phyloP scores from a whole-genome alignment of 2,888 invertebrate species.

The Scaptodrosophila latifasciaeformis region DNA sequence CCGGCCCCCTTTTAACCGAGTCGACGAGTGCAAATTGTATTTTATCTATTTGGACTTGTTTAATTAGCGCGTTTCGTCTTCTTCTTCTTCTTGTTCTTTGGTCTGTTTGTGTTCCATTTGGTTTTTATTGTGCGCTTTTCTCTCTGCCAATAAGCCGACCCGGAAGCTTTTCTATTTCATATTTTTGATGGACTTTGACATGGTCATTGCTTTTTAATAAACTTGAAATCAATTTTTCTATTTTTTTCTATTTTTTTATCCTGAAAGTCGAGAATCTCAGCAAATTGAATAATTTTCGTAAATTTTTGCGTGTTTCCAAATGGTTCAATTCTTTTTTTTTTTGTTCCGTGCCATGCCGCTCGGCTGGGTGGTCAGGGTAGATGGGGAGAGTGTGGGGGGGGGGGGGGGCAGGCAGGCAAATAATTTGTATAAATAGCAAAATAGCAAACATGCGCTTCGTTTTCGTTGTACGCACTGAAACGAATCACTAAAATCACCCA shows the following conservation, averaged over 20 bases:
- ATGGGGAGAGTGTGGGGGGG: slow-evolving; percentile 5
- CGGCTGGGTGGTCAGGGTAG: background rate
- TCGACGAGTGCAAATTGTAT: slow-evolving; percentile 49
- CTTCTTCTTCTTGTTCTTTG: background rate
- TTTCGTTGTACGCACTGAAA: slow-evolving; percentile 63
- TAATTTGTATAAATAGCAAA: slow-evolving; percentile 66
- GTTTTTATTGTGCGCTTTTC: slow-evolving; percentile 28
- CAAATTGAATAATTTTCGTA: too few relatives aligned
- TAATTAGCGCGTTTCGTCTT: slow-evolving; percentile 45
- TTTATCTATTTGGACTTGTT: slow-evolving; percentile 57
- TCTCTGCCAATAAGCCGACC: too few relatives aligned
- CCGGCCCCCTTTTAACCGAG: too few relatives aligned
- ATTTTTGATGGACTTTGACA: too few relatives aligned
- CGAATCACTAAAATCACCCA: too few relatives aligned
- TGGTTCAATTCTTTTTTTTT: slow-evolving; percentile 1
- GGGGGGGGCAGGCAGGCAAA: slow-evolving; percentile 58
- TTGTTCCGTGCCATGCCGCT: background rate
- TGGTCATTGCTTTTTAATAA: too few relatives aligned
- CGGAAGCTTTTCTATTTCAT: too few relatives aligned
- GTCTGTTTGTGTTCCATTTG: too few relatives aligned
- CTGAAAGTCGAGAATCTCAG: too few relatives aligned
- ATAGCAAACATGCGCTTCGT: slow-evolving; percentile 66
- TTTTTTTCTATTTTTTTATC: too few relatives aligned
- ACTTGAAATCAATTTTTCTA: too few relatives aligned
- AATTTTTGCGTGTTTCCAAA: too few relatives aligned